A percentile compares a stretch with the other conserved stretches of the same genome.
Evolutionary conservation across 2,797 vertebrate genomes (phyloP).

Genomic region (Microctenopoma lineatum): DNA sequence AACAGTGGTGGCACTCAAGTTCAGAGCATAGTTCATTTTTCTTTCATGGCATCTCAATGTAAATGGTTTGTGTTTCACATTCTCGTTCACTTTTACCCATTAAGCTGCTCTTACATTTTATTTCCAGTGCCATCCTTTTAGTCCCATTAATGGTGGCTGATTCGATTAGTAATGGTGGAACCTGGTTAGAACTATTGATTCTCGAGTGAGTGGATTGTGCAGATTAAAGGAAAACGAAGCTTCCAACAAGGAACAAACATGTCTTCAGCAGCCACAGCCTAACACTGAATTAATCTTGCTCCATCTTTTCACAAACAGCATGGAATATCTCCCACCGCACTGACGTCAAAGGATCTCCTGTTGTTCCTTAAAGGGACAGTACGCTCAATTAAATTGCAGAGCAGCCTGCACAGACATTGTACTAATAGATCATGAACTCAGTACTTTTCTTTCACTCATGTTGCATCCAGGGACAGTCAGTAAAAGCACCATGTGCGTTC

Average conservation of each 20-base stretch:
- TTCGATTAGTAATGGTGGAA: conserved; percentile 1
- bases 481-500: conserved; percentile 32
- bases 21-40: not conserved
- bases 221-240: conserved; percentile 11
- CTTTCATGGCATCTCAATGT: conserved; percentile 3
- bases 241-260: conserved; percentile 24
- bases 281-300: conserved; percentile 37
- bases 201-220: not conserved
- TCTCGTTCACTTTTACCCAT: conserved; percentile 12
- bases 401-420: conserved; percentile 26
- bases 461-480: conserved; percentile 20
- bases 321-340: conserved; percentile 66
- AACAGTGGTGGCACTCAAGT: conserved; percentile 8
- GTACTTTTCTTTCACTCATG: conserved; percentile 28
- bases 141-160: conserved; percentile 18
- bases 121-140: conserved; percentile 30
- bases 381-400: conserved; percentile 21
- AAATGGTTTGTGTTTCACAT: not conserved
- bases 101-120: conserved; percentile 12
- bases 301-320: conserved; percentile 67
- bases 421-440: conserved; percentile 15
- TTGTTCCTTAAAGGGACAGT: conserved; percentile 77
- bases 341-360: conserved; percentile 77
- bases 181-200: conserved; percentile 50
- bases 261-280: conserved; percentile 16